A percentile compares a stretch with the other conserved stretches of the same genome.
Evolutionary conservation across 2,888 invertebrate genomes (phyloP).

Genomic region (Athetis lepigone): DNA sequence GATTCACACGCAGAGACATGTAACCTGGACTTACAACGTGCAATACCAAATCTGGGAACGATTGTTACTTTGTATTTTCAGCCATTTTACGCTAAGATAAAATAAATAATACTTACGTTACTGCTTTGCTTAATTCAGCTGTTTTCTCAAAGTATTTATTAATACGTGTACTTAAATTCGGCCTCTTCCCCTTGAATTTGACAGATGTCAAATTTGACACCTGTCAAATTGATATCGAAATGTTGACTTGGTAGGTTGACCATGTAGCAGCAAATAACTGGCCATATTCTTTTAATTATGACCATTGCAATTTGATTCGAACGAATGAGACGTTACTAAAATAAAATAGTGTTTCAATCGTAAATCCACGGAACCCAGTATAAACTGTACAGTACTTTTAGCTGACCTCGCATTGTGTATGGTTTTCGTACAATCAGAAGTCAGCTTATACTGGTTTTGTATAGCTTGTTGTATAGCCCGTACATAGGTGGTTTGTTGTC

Average conservation of each 20-base stretch:
- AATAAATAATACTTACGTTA: too few relatives aligned
- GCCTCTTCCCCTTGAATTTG: neutral
- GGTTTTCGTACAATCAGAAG: too few relatives aligned
- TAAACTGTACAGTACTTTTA: too few relatives aligned
- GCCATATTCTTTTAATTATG: too few relatives aligned
- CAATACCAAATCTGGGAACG: neutral
- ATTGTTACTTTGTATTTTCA: too few relatives aligned
- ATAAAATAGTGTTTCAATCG: conserved; percentile 24
- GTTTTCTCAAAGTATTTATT: too few relatives aligned
- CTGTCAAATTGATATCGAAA: conserved; percentile 13
- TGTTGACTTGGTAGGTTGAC: neutral
- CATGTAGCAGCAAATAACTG: conserved; percentile 7
- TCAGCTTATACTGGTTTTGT: too few relatives aligned
- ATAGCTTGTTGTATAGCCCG: conserved; percentile 27
- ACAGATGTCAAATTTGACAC: neutral
- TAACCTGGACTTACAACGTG: neutral
- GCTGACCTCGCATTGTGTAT: too few relatives aligned
- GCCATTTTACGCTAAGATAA: too few relatives aligned
- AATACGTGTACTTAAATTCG: neutral
- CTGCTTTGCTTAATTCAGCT: too few relatives aligned
- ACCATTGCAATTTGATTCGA: conserved; percentile 6
- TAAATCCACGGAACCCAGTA: conserved; percentile 53
- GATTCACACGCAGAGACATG: neutral
- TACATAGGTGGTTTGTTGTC: conserved; percentile 38
- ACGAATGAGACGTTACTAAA: conserved; percentile 29